Evolutionary conservation across 1,140 invertebrate species (phyloP), one percentile per base, ranked within the genome.

Genomic region (Diorhabda carinulata): DNA sequence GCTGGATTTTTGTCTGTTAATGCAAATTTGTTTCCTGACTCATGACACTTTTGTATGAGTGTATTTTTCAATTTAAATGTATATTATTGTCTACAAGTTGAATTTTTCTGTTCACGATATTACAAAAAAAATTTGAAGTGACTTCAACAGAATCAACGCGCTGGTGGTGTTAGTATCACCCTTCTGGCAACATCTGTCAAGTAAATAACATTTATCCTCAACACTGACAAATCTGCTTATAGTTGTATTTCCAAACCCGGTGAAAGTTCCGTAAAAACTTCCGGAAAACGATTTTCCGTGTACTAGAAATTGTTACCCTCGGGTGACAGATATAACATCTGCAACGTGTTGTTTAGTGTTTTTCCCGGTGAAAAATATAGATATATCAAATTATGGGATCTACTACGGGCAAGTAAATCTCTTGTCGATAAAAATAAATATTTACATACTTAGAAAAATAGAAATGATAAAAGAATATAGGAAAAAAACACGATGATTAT

Each of bases 151-250:
- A n/a, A n/a, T n/a, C 47, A n/a, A 52, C 47, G 47, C 47, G 47
- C 59, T 43, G 10, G 4, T 41, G 59, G 59, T 41, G 59, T 41
- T 61, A 42, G 25, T 41, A 41, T 6, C 25, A 41, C 59, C 59
- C 25, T 61, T 61, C 47, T 8, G 59, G 59, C 62, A 56, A 56
- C 66, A 67, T 67, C 60, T 67, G 66, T 61, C 66, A 67, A 58
- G n/a, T 67, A 61, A 57, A 67, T 67, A 67, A 67, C 57, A 61
- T 60, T 44, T 61, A 8, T 61, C 66, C 43, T 43, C 58, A 67
- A 67, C 58, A 44, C 45, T 44, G 66, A 67, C 66, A 67, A 67
- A 67, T 67, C 66, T 67, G 66, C 60, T 61, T 67, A 67, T 58
- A 67, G 41, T 47, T 67, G 59, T 67, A 67, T 67, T 58, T 61